A percentile compares a stretch with the other conserved stretches of the same genome.
phyloP scores from a whole-genome alignment of 1,140 invertebrate genomes.

The Leptinotarsa lineolata region DNA sequence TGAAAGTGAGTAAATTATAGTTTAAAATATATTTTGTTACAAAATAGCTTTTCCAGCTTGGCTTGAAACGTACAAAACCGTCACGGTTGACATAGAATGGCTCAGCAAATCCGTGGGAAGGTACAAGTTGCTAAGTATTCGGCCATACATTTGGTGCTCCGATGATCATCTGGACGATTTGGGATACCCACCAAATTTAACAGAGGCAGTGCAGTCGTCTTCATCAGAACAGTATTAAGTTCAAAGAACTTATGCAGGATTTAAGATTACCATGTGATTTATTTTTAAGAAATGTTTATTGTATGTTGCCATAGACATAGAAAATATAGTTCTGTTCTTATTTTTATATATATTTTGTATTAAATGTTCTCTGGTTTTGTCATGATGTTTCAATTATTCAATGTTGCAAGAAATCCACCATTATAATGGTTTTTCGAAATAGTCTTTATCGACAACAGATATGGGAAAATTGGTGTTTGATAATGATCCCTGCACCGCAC shows the following conservation, averaged over 20 bases:
- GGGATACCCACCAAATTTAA: conserved; percentile 47
- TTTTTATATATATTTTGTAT: not conserved
- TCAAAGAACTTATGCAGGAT: not conserved
- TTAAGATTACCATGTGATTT: not conserved
- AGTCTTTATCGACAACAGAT: too few relatives aligned
- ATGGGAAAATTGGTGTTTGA: too few relatives aligned
- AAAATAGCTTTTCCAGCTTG: conserved; percentile 44
- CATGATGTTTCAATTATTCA: too few relatives aligned
- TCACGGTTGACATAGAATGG: conserved; percentile 53
- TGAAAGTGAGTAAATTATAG: conserved; percentile 45
- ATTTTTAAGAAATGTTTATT: not conserved
- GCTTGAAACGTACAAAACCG: conserved; percentile 44
- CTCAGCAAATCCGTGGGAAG: conserved; percentile 49
- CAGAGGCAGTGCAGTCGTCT: conserved; percentile 30
- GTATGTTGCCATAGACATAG: too few relatives aligned
- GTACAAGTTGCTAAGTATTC: conserved; percentile 46
- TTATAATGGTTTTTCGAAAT: too few relatives aligned
- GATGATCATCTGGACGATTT: conserved; percentile 45
- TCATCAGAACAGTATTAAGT: conserved; percentile 2
- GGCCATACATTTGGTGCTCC: conserved; percentile 45
- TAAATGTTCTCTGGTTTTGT: not conserved
- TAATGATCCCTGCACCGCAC: too few relatives aligned
- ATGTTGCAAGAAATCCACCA: too few relatives aligned
- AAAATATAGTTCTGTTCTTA: not conserved
- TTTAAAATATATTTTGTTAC: not conserved